These are phyloP conservation scores for Nibea coibor DNA, from an alignment of 2,113 vertebrate species.

Conservation along the genomic window DNA sequence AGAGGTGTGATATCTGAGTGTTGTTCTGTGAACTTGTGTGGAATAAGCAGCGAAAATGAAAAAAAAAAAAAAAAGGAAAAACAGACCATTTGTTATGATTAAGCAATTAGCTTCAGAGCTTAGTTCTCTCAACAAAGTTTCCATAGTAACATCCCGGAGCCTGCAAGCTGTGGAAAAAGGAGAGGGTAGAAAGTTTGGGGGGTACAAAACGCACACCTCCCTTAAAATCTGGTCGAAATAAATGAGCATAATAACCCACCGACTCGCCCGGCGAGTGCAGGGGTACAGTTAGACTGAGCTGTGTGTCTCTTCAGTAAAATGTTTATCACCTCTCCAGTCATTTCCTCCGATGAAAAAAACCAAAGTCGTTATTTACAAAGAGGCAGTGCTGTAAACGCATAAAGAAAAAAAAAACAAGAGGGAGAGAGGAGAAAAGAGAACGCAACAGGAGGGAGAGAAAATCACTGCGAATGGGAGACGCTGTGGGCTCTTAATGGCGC, in stretches of 20 bases:
- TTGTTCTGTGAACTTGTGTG: not conserved
- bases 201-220: slow-evolving; percentile 5
- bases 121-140: slow-evolving; percentile 29
- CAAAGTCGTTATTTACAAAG: slow-evolving; percentile 36
- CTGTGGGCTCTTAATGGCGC: slow-evolving; percentile 50
- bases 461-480: slow-evolving; percentile 45
- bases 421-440: not conserved
- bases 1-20: slow-evolving; percentile 15
- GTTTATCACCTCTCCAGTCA: slow-evolving; percentile 17
- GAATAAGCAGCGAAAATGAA: not conserved
- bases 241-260: slow-evolving; percentile 28
- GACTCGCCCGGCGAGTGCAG: not conserved
- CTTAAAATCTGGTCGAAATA: slow-evolving; percentile 22
- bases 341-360: slow-evolving; percentile 39
- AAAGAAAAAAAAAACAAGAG: not conserved
- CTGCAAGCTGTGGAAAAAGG: not conserved
- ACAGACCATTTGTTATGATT: slow-evolving; percentile 8
- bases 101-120: slow-evolving; percentile 41
- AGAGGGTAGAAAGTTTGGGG: not conserved
- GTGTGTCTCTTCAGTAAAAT: slow-evolving; percentile 20
- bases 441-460: slow-evolving; percentile 27
- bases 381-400: slow-evolving; percentile 18
- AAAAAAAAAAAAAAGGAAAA: slow-evolving; percentile 6
- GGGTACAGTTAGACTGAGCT: slow-evolving; percentile 8
- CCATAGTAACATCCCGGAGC: slow-evolving; percentile 33